Conservation (phyloP, 1,140 invertebrate genomes). For the Chrysomallon squamiferum region DNA sequence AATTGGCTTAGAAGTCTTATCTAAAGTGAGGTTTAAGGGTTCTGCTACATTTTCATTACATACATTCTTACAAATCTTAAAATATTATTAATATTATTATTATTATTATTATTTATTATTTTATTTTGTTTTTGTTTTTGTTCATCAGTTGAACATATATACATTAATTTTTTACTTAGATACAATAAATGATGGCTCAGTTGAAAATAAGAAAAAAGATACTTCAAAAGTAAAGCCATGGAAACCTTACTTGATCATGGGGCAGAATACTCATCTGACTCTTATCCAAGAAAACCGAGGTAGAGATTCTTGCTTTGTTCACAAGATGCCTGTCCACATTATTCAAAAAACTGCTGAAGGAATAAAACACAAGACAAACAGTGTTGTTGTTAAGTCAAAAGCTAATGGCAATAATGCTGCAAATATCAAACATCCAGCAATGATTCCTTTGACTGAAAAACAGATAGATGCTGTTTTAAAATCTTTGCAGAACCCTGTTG, state of each 20-base stretch:
- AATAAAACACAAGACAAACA: neutral
- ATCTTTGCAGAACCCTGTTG: slow-evolving; percentile 49
- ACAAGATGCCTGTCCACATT: neutral
- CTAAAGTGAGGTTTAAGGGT: too few relatives aligned
- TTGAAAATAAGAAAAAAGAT: too few relatives aligned
- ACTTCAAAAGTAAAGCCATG: too few relatives aligned
- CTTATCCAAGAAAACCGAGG: neutral
- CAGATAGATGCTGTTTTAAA: slow-evolving; percentile 50
- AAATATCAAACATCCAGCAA: slow-evolving; percentile 31
- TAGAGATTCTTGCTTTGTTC: neutral
- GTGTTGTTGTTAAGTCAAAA: slow-evolving; percentile 10
- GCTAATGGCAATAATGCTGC: neutral
- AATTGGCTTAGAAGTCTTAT: too few relatives aligned
- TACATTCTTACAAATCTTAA: too few relatives aligned
- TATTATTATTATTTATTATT: too few relatives aligned
- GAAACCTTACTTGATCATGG: neutral
- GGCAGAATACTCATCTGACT: neutral
- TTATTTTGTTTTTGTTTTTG: too few relatives aligned
- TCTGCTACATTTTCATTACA: too few relatives aligned
- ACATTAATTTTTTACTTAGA: too few relatives aligned
- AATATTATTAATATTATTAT: too few relatives aligned
- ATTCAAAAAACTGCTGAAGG: neutral
- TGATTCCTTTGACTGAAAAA: slow-evolving; percentile 43
- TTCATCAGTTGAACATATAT: too few relatives aligned
- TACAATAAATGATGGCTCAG: too few relatives aligned